These are phyloP conservation scores for Callosobruchus maculatus DNA, from an alignment of 2,888 invertebrate genomes.

Conservation along the genomic window DNA sequence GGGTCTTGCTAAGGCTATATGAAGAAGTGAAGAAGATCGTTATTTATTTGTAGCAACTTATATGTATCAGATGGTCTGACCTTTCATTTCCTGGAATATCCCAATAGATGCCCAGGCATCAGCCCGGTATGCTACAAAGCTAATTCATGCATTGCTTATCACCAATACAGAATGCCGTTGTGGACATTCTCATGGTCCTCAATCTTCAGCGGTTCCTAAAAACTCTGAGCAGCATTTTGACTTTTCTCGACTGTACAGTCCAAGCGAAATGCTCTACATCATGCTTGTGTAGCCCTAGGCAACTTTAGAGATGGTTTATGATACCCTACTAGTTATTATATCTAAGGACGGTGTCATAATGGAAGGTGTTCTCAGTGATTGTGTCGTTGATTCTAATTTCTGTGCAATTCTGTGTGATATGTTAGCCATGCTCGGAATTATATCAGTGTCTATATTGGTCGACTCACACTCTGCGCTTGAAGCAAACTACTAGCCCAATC, in stretches of 20 bases:
- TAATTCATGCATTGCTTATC: too few relatives aligned
- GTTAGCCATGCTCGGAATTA: neutral
- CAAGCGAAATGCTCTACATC: constrained; percentile 23
- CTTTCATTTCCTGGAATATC: neutral
- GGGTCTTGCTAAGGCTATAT: too few relatives aligned
- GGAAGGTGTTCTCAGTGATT: constrained; percentile 17
- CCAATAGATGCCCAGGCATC: neutral
- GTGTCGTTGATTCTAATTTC: neutral
- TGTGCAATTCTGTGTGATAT: neutral
- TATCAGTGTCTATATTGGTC: neutral
- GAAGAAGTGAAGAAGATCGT: too few relatives aligned
- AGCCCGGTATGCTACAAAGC: neutral
- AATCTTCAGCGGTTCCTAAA: neutral
- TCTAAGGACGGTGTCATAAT: constrained; percentile 21
- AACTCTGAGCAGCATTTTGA: neutral
- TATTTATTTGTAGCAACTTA: neutral
- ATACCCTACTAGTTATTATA: neutral
- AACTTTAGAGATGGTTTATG: constrained; percentile 59
- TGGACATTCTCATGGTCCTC: neutral
- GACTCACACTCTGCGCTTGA: neutral
- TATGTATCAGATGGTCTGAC: neutral
- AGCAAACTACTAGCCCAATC: neutral
- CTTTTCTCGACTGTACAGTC: neutral
- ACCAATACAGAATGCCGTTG: neutral
- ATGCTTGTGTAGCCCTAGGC: constrained; percentile 50